Evolutionary conservation across 1,140 invertebrate genomes (phyloP).

Genomic region (Dendroctonus ponderosae): DNA sequence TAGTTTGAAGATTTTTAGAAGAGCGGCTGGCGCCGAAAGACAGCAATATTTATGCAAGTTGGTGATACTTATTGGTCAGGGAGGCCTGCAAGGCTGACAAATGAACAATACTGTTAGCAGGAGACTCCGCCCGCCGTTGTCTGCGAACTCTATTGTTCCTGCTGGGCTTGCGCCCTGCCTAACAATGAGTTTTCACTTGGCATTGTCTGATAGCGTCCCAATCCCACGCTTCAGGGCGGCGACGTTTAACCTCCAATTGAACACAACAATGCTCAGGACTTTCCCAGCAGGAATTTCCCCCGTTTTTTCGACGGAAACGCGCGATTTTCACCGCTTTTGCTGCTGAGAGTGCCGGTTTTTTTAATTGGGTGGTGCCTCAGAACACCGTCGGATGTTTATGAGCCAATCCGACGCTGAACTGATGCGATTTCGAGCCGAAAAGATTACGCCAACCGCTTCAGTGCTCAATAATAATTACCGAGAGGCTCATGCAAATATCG

Average conservation of each 20-base stretch:
- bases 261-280: conserved; percentile 26
- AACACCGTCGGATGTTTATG: no score
- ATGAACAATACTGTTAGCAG: conserved; percentile 48
- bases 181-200: conserved; percentile 46
- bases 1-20: no score
- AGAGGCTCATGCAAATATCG: no score
- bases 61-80: conserved; percentile 39
- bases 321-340: not conserved
- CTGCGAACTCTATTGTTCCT: conserved; percentile 48
- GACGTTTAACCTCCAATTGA: conserved; percentile 38
- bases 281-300: conserved; percentile 17
- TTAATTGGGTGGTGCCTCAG: no score
- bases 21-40: not conserved
- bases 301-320: not conserved
- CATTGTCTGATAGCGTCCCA: conserved; percentile 47
- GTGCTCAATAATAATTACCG: no score
- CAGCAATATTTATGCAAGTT: conserved; percentile 26
- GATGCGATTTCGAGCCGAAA: no score
- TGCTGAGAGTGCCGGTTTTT: no score
- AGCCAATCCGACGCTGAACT: no score
- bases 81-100: conserved; percentile 43
- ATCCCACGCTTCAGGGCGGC: conserved; percentile 47
- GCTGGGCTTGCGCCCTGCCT: conserved; percentile 44
- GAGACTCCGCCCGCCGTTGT: conserved; percentile 47
- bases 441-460: no score